Evolutionary conservation across 1,140 invertebrate species (phyloP).

Genomic region (Drosophila asahinai): DNA sequence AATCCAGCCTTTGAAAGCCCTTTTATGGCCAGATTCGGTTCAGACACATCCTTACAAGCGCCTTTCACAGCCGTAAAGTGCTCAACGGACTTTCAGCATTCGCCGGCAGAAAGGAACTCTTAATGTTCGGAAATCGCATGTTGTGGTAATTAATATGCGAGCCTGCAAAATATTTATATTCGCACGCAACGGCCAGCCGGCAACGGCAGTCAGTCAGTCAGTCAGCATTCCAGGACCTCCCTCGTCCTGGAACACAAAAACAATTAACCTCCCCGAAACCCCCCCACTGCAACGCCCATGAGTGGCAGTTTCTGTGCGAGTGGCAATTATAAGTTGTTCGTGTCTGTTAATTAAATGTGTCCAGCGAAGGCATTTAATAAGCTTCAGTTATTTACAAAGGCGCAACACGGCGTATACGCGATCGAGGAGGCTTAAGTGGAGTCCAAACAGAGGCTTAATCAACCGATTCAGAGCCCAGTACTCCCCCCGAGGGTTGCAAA

Average conservation of each 20-base stretch:
- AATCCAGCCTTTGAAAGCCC: not conserved
- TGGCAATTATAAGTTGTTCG: constrained; percentile 79
- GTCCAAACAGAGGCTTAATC: constrained; percentile 25
- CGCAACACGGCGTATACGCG: constrained; percentile 52
- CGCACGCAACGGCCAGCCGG: constrained; percentile 38
- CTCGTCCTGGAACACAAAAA: constrained; percentile 46
- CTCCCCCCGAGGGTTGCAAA: not conserved
- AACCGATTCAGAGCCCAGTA: not conserved
- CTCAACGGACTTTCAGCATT: constrained; percentile 16
- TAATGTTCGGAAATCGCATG: constrained; percentile 35
- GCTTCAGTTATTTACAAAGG: constrained; percentile 77
- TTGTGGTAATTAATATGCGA: constrained; percentile 66
- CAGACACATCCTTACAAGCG: constrained; percentile 21
- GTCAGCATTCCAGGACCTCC: constrained; percentile 11
- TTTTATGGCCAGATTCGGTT: not conserved
- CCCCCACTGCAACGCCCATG: constrained; percentile 48
- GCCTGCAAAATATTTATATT: constrained; percentile 70
- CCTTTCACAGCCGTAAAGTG: constrained; percentile 14
- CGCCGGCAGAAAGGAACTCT: constrained; percentile 5
- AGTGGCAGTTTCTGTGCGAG: constrained; percentile 31
- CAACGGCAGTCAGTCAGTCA: constrained; percentile 15
- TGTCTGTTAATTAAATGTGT: constrained; percentile 84
- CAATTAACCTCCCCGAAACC: constrained; percentile 45
- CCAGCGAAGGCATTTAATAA: constrained; percentile 79
- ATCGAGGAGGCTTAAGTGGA: constrained; percentile 22